Conservation (phyloP, 1,140 invertebrate species). For the Neotoxoptera formosana region DNA sequence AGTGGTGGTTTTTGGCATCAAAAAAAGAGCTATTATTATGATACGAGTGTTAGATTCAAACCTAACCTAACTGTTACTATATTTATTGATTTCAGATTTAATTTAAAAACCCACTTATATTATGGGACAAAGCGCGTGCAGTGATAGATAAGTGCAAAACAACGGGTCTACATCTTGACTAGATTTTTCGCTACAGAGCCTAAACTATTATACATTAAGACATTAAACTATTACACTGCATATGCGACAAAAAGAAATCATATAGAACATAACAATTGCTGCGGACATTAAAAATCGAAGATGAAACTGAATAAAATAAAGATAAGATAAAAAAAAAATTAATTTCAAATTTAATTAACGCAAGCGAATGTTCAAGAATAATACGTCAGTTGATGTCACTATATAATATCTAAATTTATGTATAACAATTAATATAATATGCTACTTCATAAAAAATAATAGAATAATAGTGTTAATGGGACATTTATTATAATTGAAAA, state of each 20-base stretch:
- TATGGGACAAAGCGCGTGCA: neutral
- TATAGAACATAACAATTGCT: neutral
- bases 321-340: slow-evolving; percentile 3
- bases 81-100: too few relatives aligned
- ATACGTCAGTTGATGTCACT: neutral
- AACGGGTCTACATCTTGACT: neutral
- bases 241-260: neutral
- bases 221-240: neutral
- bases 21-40: too few relatives aligned
- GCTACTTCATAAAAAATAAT: neutral
- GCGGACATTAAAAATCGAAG: neutral
- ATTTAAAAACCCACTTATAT: neutral
- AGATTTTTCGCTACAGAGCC: neutral
- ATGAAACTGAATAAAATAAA: neutral
- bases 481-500: neutral
- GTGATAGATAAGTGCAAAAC: neutral
- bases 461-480: neutral
- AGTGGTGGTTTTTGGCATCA: too few relatives aligned
- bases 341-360: slow-evolving; percentile 26
- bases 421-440: slow-evolving; percentile 21
- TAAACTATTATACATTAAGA: neutral
- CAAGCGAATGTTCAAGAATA: neutral
- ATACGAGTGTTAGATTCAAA: too few relatives aligned
- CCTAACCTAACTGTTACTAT: too few relatives aligned
- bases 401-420: neutral